Base-by-base conservation (phyloP, 2,888 invertebrate species). In the Drosophila lacicola region DNA sequence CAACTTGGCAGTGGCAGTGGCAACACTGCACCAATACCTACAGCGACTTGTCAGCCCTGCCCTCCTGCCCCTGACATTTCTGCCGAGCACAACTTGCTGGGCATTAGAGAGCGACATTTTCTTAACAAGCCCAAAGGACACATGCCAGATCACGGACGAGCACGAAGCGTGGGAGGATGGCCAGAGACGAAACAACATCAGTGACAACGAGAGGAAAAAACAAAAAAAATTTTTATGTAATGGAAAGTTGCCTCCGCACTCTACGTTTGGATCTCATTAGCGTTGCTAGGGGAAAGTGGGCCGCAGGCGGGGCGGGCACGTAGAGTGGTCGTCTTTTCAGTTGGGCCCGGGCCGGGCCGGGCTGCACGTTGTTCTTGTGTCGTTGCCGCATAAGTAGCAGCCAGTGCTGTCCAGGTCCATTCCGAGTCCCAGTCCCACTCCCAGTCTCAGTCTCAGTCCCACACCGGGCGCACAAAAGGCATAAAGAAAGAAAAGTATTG, bases 221-320 rank as follows among this genome's bases (percentile, higher is more conserved):
- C 51, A 49, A 42, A 44, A 63, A 60, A 67, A 79, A 82, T 72
- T 55, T 76, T 61, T 65, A 70, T 74, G 81, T 87, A 87, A 81
- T 78, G 87, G 86, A 80, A 83, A 76, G 83, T 86, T 84, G 82
- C 70, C 83, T 67, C 62, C 70, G 45, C 53, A 49, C 73, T 55
- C 55, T 50, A 53, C 64, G 84, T 64, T 80, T 68, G 85, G 89
- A 90, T 91, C 90, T 90, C 90, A 90, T 90, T 90, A 90, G 89
- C 84, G 88, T 84, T 88, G 84, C 89, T 79, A 80, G 66, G 73
- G 70, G 47, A 57, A 62, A 50, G 66, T 57, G 63, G 47, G 37
- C 44, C 29, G 44, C 49, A 10, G 9, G 39, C 14, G 11, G 11
- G 29, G 50, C 36, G 46, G 45, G 17, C 39, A 36, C 29, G 49